Conservation (phyloP, 2,888 invertebrate species). For the Cosmopolites sordidus region DNA sequence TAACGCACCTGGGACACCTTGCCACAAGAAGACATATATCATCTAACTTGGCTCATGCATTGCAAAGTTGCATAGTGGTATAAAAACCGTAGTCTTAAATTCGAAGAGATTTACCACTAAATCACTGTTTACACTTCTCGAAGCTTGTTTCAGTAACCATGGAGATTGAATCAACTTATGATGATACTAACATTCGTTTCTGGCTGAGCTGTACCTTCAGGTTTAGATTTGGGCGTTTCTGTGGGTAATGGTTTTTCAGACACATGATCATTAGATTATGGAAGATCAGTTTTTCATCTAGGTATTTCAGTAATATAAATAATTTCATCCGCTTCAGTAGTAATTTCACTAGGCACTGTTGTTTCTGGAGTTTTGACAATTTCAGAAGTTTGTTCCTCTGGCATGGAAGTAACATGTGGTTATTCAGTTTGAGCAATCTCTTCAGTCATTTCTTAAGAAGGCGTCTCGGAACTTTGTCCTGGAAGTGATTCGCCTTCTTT, state of each 20-base stretch:
- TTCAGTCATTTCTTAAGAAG: constrained; percentile 15
- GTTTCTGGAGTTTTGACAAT: constrained; percentile 2
- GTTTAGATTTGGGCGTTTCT: constrained; percentile 9
- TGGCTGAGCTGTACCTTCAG: constrained; percentile 2
- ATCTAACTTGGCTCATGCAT: too few relatives aligned
- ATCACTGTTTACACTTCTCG: too few relatives aligned
- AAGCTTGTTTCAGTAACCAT: too few relatives aligned
- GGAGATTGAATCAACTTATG: too few relatives aligned
- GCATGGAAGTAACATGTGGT: neutral
- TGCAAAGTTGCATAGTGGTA: too few relatives aligned
- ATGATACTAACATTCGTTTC: too few relatives aligned
- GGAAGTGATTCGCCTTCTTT: constrained; percentile 19
- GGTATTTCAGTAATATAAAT: constrained; percentile 33
- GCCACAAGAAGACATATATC: too few relatives aligned
- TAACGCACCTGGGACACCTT: too few relatives aligned
- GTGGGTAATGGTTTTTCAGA: constrained; percentile 27
- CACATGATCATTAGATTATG: constrained; percentile 35
- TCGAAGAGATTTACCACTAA: too few relatives aligned
- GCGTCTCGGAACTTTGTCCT: constrained; percentile 4
- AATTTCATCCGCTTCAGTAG: constrained; percentile 25
- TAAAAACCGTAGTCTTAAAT: too few relatives aligned
- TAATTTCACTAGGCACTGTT: constrained; percentile 4
- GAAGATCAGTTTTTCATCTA: constrained; percentile 32
- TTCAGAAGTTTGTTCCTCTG: constrained; percentile 8
- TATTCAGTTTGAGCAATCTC: constrained; percentile 5